Evolutionary conservation across 1,140 invertebrate species (phyloP), one percentile per base, ranked within the genome.

Genomic region (Nymphalis io): DNA sequence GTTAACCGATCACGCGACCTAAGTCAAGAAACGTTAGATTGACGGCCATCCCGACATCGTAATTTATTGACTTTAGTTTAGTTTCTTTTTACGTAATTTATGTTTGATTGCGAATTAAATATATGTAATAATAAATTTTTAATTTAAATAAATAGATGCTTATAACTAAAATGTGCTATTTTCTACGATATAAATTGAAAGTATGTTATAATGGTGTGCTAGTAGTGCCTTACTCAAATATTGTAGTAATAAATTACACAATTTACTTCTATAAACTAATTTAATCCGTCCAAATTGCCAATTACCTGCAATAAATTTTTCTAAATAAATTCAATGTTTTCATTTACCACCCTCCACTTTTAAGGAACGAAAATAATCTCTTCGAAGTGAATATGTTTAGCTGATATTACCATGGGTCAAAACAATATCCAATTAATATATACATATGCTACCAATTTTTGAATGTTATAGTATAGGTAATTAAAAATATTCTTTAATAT

Each of bases 1-100:
- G 84, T 88, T 86, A 89, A 83, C 85, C 82, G 87, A 90, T 87
- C 86, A 85, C 85, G 88, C 87, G 89, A 90, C 89, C 87, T 88
- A 87, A 90, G 89, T 91, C 89, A 90, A 84, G 82, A 82, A 82
- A 85, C 86, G 84, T 87, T 89, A 81, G 81, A 87, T 86, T 84
- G 80, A 88, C 88, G 87, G 88, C 87, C 86, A 89, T 90, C 87
- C 89, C 89, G 85, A 86, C 80, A 88, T 86, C 87, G 88, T 91
- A 91, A 90, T 89, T 91, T 90, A 90, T 91, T 91, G 79, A 88
- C 86, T 78, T 81, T 90, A 91, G 88, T 40, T 67, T 87, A 90
- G 82, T 85, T 85, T 84, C 80, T 85, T 89, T 86, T 88, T 81
- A 87, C 77, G 72, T 89, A 85, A 90, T 89, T 89, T 91, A 89